Evolutionary conservation across 2,797 vertebrate species (phyloP), one percentile per base, ranked within the genome.

Genomic region (Botia kubotai): DNA sequence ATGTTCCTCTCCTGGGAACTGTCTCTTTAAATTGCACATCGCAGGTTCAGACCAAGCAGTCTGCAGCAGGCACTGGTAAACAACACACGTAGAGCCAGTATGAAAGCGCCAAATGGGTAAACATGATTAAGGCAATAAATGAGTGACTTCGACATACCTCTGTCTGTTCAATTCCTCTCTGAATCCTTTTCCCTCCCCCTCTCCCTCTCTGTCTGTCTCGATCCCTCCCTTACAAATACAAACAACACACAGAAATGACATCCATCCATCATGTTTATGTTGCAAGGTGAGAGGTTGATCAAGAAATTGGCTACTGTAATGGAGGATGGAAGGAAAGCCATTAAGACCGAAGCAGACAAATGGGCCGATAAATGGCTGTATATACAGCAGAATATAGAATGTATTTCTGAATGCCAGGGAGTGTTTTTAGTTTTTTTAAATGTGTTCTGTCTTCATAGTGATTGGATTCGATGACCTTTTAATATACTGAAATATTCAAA

Each of bases 1-100:
- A 80, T 66, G 77, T 65, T 80, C 65, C 62, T 33, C 70, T 72
- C 14, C 14, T 19, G 60, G 16, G 58, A 11, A 12, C 63, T 39
- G 36, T 66, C 33, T 65, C 16, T 73, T 80, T 52, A 14, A 36
- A 68, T 14, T 55, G 66, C 23, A 62, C 2, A 7, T n/a, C 53
- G 33, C 70, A 12, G 23, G 3, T 63, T 53, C 4, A 52, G 26
- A 29, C 17, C 6, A 19, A 23, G 55, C 19, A 46, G 52, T 48
- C 75, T 68, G 26, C 39, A 10, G 21, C 12, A 43, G 43, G 12
- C 12, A 71, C 8, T 46, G 33, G 10, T 57, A 57, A 53, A 77
- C 52, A 8, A 29, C 75, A n/a, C 33, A 3, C 33, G 0, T 3
- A 19, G 7, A 66, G 16, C 14, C 33, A 66, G 3, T 29, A 66